A percentile compares a stretch with the other conserved stretches of the same genome.
Conservation (phyloP, 2,113 vertebrate genomes). For the Nothobranchius kuhntae region DNA sequence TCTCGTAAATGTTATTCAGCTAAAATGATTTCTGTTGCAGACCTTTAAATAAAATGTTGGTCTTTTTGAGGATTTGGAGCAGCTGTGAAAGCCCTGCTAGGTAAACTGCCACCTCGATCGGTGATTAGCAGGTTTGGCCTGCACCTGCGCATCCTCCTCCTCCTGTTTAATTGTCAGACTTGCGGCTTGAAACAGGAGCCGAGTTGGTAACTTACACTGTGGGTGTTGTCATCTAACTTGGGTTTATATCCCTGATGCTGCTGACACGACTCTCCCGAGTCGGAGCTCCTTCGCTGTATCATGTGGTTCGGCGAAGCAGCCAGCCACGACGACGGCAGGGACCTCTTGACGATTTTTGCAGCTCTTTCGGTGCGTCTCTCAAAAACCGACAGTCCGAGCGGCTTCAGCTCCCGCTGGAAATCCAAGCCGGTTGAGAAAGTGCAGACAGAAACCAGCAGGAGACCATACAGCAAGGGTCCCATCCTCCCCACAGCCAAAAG, state of each 20-base stretch:
- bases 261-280: conserved; percentile 70
- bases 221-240: conserved; percentile 84
- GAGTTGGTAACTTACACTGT: conserved; percentile 81
- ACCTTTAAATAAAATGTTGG: too few relatives aligned
- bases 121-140: conserved; percentile 41
- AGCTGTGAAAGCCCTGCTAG: too few relatives aligned
- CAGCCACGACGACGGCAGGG: conserved; percentile 51
- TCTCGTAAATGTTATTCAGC: too few relatives aligned
- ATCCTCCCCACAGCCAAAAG: conserved; percentile 48
- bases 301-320: conserved; percentile 36
- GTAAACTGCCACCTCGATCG: background rate
- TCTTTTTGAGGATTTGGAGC: too few relatives aligned
- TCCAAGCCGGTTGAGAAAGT: conserved; percentile 56
- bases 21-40: too few relatives aligned
- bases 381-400: conserved; percentile 41
- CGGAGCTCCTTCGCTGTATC: conserved; percentile 61
- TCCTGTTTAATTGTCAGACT: conserved; percentile 25
- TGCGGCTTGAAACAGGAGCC: conserved; percentile 49
- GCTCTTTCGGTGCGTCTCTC: conserved; percentile 41
- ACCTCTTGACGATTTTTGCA: conserved; percentile 44
- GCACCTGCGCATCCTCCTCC: conserved; percentile 53
- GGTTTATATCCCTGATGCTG: conserved; percentile 66
- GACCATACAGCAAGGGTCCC: conserved; percentile 49
- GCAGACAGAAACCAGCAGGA: conserved; percentile 53
- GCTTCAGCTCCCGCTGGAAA: conserved; percentile 40